These are phyloP conservation scores for Myotis findleyi DNA, from an alignment of 2,797 vertebrate species.

Conservation along the genomic window DNA sequence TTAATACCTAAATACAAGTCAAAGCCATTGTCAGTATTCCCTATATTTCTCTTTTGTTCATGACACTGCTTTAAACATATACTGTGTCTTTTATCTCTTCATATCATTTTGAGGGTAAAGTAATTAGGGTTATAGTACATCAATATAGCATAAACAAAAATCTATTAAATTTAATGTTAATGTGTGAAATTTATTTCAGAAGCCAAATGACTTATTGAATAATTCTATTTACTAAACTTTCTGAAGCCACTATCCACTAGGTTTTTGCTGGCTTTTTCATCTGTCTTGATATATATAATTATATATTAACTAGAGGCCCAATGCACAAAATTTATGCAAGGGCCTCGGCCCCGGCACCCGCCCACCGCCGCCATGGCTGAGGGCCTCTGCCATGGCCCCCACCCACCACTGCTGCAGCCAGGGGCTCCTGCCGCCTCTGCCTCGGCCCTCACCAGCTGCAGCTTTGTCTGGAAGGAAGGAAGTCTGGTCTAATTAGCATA, in stretches of 20 bases:
- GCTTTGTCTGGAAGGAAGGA: too few relatives aligned
- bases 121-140: background rate
- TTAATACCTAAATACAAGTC: background rate
- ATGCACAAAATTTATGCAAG: too few relatives aligned
- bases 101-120: background rate
- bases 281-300: background rate
- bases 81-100: background rate
- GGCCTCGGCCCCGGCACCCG: too few relatives aligned
- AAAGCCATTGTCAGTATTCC: background rate
- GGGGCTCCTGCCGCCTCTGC: too few relatives aligned
- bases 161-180: background rate
- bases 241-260: background rate
- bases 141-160: background rate
- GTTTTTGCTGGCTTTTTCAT: background rate
- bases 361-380: too few relatives aligned
- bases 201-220: background rate
- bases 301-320: background rate
- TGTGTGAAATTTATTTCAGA: background rate
- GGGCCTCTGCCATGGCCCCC: too few relatives aligned
- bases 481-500: too few relatives aligned
- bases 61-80: background rate
- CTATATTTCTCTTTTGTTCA: background rate
- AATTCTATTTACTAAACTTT: background rate
- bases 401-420: too few relatives aligned
- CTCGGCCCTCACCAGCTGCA: too few relatives aligned